Base-by-base conservation (phyloP, 92 coral and sea anemone species). In the Actinostola sp. region DNA sequence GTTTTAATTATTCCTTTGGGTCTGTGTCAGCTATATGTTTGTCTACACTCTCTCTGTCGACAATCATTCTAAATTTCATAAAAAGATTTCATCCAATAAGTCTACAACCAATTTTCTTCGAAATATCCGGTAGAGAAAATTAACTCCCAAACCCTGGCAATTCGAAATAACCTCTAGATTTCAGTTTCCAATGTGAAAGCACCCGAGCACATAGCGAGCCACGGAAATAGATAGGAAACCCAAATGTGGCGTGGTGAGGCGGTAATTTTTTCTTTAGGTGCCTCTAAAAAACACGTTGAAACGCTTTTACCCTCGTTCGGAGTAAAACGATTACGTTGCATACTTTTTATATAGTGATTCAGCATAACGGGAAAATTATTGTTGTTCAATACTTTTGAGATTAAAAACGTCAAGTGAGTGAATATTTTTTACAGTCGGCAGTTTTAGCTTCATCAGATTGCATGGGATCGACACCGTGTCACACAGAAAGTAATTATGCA, bases 281-380 rank as follows among this genome's bases (percentile, higher is more conserved):
- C 33, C 21, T 29, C 58, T 11, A 21, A 63, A 48, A 51, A 44
- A 27, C 72, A 45, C 29, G 80, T 74, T 74, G 39, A 28, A 58
- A 63, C 63, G 50, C 27, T 36, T 25, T 61, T n/a, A 10, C 80
- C 32, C 15, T 61, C 31, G 34, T 20, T 14, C 58, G 6, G 20
- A 36, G 21, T 14, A 23, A 31, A 26, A 45, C n/a, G 19, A 50
- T 11, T 14, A 13, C 3, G 0, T 28, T 34, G 39, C 31, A 63
- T 23, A 12, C 71, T 59, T 48, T 0, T 1, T 44, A 59, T 75
- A n/a, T 42, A 60, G 17, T 36, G 82, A 57, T 63, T 63, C 2
- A n/a, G 26, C 51, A 80, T 49, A 27, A 67, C 82, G 67, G 79
- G 82, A 85, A 85, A 85, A 85, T 85, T 85, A 75, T 67, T n/a